Conservation (phyloP, 2,113 vertebrate species). For the Athene noctua region DNA sequence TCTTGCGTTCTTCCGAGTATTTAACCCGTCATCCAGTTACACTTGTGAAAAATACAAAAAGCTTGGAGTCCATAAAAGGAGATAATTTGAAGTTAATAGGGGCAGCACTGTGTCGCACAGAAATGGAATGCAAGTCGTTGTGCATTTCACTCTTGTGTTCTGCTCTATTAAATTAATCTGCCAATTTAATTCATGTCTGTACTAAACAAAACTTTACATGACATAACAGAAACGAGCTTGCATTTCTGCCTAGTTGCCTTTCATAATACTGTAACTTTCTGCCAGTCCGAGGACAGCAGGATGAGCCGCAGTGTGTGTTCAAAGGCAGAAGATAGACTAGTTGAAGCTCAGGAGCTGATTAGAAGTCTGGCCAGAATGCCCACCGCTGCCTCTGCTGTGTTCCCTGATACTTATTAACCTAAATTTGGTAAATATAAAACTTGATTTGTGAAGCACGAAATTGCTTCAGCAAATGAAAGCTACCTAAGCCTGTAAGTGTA, state of each 20-base stretch:
- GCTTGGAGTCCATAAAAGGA: conserved; percentile 54
- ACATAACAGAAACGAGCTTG: not conserved
- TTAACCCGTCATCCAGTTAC: conserved; percentile 39
- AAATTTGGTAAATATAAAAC: conserved; percentile 52
- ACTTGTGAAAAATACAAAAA: conserved; percentile 46
- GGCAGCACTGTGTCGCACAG: not conserved
- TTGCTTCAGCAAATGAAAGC: not conserved
- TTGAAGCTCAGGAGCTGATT: not conserved
- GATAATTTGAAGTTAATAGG: conserved; percentile 55
- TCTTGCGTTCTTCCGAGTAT: conserved; percentile 37
- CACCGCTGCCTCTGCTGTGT: not conserved
- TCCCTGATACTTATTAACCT: conserved; percentile 49
- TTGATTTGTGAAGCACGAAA: conserved; percentile 58
- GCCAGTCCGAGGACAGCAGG: not conserved
- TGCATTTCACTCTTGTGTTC: conserved; percentile 14
- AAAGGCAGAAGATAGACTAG: not conserved
- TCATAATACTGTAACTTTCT: not conserved
- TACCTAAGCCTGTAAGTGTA: not conserved
- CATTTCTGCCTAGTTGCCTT: conserved; percentile 3
- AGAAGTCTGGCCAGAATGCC: not conserved
- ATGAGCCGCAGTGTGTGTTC: not conserved
- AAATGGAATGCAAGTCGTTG: not conserved
- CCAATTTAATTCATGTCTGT: conserved; percentile 30
- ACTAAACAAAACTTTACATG: conserved; percentile 15
- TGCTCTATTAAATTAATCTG: conserved; percentile 39